Conservation (phyloP, 2,888 invertebrate genomes). For the Dolomedes plantarius region DNA sequence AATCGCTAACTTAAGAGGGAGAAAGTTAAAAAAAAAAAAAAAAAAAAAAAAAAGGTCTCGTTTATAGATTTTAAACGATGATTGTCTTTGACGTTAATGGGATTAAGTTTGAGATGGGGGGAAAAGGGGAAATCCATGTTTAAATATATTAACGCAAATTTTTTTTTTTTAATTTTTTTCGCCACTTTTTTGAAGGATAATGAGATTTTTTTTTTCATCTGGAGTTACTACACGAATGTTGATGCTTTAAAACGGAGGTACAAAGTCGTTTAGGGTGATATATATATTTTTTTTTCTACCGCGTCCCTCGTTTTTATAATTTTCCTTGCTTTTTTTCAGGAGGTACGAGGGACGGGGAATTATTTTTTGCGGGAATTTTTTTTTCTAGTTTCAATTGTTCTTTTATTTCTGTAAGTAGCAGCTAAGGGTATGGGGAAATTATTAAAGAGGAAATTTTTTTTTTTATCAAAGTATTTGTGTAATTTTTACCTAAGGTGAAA, state of each 20-base stretch:
- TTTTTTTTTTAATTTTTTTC: neutral
- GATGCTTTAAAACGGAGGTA: conserved; percentile 12
- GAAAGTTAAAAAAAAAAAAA: too few species aligned
- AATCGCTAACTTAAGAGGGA: neutral
- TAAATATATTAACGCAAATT: conserved; percentile 1
- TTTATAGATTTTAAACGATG: conserved; percentile 24
- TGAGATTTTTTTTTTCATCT: conserved; percentile 6
- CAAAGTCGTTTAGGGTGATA: conserved; percentile 22
- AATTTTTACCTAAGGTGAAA: neutral
- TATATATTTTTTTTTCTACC: neutral
- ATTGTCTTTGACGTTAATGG: conserved; percentile 43
- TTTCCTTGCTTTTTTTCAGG: neutral
- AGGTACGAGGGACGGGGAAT: neutral
- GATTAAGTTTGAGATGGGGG: conserved; percentile 18
- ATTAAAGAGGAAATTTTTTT: neutral
- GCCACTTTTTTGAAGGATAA: neutral
- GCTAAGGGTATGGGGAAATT: neutral
- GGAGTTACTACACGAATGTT: neutral
- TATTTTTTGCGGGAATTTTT: neutral
- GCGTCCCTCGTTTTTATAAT: neutral
- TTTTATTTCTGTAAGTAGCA: conserved; percentile 17
- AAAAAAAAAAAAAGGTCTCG: conserved; percentile 1
- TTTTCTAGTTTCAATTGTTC: conserved; percentile 1
- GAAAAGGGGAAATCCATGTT: neutral
- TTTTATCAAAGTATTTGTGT: conserved; percentile 11